phyloP scores from a whole-genome alignment of 2,797 vertebrate species.

The Tangara arthus region DNA sequence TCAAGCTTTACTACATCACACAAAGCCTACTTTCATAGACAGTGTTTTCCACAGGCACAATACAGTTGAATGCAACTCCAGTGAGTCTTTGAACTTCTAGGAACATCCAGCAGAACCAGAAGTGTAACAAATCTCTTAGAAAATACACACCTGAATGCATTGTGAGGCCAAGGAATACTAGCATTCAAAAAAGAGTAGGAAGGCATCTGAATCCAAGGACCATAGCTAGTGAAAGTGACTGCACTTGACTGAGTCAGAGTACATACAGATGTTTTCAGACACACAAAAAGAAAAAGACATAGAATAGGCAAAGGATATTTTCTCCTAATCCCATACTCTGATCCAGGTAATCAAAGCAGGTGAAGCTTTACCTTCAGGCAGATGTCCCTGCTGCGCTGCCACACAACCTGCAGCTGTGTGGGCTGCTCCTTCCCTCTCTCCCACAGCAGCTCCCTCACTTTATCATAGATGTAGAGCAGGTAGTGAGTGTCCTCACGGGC shows the following conservation, averaged over 20 bases:
- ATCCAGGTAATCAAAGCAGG: neutral
- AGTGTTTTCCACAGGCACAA: neutral
- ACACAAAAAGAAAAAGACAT: neutral
- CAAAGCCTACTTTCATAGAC: neutral
- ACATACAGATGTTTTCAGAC: neutral
- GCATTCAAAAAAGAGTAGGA: neutral
- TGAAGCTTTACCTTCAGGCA: constrained; percentile 84
- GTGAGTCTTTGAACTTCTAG: neutral
- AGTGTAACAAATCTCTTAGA: neutral
- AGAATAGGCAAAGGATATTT: neutral
- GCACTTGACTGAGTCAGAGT: neutral
- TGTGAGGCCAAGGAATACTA: neutral
- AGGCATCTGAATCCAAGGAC: neutral
- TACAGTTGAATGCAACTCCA: neutral
- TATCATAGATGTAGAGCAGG: constrained; percentile 92
- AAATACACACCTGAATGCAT: neutral
- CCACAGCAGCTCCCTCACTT: constrained; percentile 81
- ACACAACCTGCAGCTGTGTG: constrained; percentile 84
- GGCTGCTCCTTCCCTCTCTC: constrained; percentile 81
- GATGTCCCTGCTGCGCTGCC: constrained; percentile 90
- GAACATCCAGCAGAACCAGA: neutral
- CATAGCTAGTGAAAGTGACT: neutral
- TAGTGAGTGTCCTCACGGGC: constrained; percentile 94
- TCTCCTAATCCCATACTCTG: neutral
- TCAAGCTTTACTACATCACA: neutral